Conservation (phyloP, 1,140 invertebrate genomes). For the Tetramorium alpestre region DNA sequence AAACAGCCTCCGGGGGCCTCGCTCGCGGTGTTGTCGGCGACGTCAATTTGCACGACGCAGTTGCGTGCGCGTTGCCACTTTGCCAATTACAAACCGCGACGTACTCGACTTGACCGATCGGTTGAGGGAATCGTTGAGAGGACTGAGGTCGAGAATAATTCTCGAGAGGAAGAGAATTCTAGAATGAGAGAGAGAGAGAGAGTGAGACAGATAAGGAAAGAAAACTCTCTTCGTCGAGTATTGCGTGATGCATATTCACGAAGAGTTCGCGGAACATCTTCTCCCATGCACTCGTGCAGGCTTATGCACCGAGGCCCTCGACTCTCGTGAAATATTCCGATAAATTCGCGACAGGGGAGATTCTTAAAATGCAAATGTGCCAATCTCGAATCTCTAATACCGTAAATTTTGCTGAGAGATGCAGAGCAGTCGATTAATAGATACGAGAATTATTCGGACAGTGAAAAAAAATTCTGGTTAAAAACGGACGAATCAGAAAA, state of each 20-base stretch:
- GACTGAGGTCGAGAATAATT: constrained; percentile 41
- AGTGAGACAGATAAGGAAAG: not conserved
- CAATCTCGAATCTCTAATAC: not conserved
- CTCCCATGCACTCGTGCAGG: constrained; percentile 3
- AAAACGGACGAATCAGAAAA: too few relatives aligned
- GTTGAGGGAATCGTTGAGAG: constrained; percentile 37
- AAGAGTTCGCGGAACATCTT: constrained; percentile 52
- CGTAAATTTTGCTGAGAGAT: not conserved
- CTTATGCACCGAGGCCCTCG: not conserved
- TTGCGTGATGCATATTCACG: constrained; percentile 47
- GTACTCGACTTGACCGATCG: constrained; percentile 43
- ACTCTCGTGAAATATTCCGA: constrained; percentile 25
- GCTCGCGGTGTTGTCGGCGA: not conserved
- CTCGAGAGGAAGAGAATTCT: not conserved
- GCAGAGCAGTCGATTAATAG: not conserved
- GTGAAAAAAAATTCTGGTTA: too few relatives aligned
- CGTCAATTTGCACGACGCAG: constrained; percentile 42
- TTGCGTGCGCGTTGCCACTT: constrained; percentile 21
- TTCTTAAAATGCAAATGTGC: not conserved
- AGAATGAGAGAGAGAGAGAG: not conserved
- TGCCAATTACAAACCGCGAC: constrained; percentile 43
- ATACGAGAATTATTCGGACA: not conserved
- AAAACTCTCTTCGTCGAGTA: constrained; percentile 3
- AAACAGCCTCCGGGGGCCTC: constrained; percentile 31
- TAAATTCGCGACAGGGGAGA: constrained; percentile 1